Evolutionary conservation across 2,888 invertebrate species (phyloP), one percentile per base, ranked within the genome.

Genomic region (Idaea aversata): DNA sequence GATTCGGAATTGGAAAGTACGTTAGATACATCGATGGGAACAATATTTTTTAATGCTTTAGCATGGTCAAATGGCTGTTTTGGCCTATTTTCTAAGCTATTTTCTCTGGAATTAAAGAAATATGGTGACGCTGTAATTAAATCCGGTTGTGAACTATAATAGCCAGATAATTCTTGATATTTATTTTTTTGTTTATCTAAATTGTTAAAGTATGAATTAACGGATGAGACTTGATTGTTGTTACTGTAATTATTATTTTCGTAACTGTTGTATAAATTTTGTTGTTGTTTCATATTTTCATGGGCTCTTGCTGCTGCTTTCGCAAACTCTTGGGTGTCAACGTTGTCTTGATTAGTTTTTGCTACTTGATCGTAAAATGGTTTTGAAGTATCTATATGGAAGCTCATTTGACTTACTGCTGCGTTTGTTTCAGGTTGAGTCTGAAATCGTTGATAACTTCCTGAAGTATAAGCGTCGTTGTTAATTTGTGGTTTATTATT

Each of bases 11-110:
- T 88, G 16, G 83, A 75, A 13, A 93, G 86, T 38, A 91, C 89
- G 71, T 93, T 93, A 57, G 92, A 88, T 4, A 91, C 86, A 73
- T 91, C 93, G 62, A 93, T 91, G 2, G 93, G 88, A 25, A 93
- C 90, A 66, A 93, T 91, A 77, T 89, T 91, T 83, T 92, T 93
- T 63, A 93, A 77, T 1, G 91, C 93, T 73, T 91, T 93, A 57
- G 90, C 90, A 65, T 93, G 93, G 74, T 93, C 93, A 75, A 93
- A 93, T 0, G 86, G 84, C 70, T 83, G 85, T 75, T 91, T 90
- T 58, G 78, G 70, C 74, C 88, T 91, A 15, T 75, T 79, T 15
- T 91, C 89, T 57, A 77, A 57, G 38, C 68, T 76, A 67, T 75
- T 73, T 70, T 90, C 88, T 70, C 81, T 83, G 2, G 81, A 70